Percentiles rank a stretch among this genome's conserved stretches.
Conservation (phyloP, 2,888 invertebrate species). For the Ypsolopha sequella region DNA sequence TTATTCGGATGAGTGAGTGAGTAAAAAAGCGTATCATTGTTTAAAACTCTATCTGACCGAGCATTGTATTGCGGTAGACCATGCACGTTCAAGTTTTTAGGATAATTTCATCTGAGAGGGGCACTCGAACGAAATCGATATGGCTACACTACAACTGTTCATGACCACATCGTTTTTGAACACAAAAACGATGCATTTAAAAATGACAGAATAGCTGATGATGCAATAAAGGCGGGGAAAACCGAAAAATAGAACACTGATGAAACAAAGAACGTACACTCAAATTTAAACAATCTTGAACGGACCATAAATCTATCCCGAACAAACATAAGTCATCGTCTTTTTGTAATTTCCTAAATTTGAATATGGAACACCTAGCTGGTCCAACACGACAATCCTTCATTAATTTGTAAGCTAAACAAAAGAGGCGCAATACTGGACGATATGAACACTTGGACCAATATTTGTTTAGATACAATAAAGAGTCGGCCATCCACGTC, state of each 20-base stretch:
- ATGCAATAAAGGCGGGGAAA: not conserved
- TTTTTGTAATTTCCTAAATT: constrained; percentile 21
- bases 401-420: constrained; percentile 60
- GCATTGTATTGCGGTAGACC: constrained; percentile 49
- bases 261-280: constrained; percentile 5
- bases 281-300: constrained; percentile 3
- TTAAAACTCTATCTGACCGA: constrained; percentile 35
- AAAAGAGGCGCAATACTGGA: constrained; percentile 54
- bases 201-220: not conserved
- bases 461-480: constrained; percentile 65
- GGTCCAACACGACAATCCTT: constrained; percentile 56
- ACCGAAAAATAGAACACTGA: constrained; percentile 1
- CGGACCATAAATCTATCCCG: constrained; percentile 8
- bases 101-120: constrained; percentile 48
- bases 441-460: constrained; percentile 56
- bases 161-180: constrained; percentile 15
- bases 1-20: constrained; percentile 49
- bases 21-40: constrained; percentile 44
- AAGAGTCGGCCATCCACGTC: constrained; percentile 54
- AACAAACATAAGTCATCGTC: constrained; percentile 23
- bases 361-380: constrained; percentile 32
- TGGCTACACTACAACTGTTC: constrained; percentile 23
- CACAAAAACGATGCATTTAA: constrained; percentile 1
- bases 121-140: constrained; percentile 25
- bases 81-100: constrained; percentile 42